These are phyloP conservation scores for Damaliscus lunatus DNA, from an alignment of 2,113 vertebrate species.

Conservation along the genomic window DNA sequence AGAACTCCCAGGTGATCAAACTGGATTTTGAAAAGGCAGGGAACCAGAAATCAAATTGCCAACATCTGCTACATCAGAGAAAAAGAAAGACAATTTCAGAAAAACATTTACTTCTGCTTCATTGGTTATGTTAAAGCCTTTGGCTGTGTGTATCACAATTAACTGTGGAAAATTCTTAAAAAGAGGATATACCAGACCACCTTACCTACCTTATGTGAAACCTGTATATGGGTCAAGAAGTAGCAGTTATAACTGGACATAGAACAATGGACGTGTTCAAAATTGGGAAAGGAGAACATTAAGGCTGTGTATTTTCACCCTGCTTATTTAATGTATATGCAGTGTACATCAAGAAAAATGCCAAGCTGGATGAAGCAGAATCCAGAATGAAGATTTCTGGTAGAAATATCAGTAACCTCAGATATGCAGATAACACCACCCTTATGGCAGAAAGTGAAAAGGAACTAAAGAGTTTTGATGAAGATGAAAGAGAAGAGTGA, in stretches of 20 bases:
- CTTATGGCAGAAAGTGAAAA: neutral
- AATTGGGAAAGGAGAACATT: neutral
- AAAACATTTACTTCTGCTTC: neutral
- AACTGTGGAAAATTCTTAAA: neutral
- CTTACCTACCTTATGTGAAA: neutral
- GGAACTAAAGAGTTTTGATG: neutral
- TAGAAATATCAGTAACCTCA: neutral
- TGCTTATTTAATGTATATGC: neutral
- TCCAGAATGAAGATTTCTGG: neutral
- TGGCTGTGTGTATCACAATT: neutral
- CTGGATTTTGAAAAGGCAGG: neutral
- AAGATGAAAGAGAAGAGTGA: neutral
- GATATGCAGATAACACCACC: neutral
- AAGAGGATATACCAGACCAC: neutral
- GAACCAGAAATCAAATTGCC: neutral
- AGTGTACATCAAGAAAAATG: neutral
- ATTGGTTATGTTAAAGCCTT: neutral
- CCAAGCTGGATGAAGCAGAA: neutral
- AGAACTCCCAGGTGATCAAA: neutral
- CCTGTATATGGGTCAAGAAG: neutral
- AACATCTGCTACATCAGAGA: neutral
- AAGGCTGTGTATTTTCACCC: neutral
- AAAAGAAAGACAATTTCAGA: neutral
- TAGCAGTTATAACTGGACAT: neutral
- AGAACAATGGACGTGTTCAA: neutral